These are phyloP conservation scores for Teleiodes luculella DNA, from an alignment of 2,888 invertebrate genomes.

Conservation along the genomic window DNA sequence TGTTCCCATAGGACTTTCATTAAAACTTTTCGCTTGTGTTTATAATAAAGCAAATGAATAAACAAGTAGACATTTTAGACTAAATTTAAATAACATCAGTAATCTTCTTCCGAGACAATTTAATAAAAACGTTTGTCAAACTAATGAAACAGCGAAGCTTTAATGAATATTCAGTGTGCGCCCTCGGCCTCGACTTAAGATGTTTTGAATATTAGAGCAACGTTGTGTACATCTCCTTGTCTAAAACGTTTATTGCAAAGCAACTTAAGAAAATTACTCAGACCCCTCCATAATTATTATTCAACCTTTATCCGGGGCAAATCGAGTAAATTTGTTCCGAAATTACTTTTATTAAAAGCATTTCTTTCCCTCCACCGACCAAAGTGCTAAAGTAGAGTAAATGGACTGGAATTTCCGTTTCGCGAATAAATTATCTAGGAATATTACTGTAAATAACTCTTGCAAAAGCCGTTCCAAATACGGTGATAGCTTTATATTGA, in stretches of 20 bases:
- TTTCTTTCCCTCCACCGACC: conserved; percentile 65
- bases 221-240: not conserved
- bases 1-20: not conserved
- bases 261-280: conserved; percentile 58
- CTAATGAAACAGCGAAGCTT: not conserved
- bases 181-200: not conserved
- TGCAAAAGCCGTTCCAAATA: conserved; percentile 32
- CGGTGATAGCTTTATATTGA: conserved; percentile 27
- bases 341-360: conserved; percentile 75
- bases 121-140: not conserved
- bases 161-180: not conserved
- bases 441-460: conserved; percentile 59
- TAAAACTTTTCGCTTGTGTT: not conserved
- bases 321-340: conserved; percentile 68
- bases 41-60: not conserved
- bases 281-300: conserved; percentile 61
- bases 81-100: not conserved
- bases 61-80: not conserved
- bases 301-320: conserved; percentile 65
- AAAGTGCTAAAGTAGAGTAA: conserved; percentile 71
- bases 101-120: not conserved
- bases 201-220: not conserved
- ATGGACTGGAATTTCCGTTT: conserved; percentile 71
- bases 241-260: conserved; percentile 8
- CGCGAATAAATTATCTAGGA: conserved; percentile 63